Evolutionary conservation across 2,797 vertebrate genomes (phyloP), one percentile per base, ranked within the genome.

Genomic region (Pygocentrus nattereri): DNA sequence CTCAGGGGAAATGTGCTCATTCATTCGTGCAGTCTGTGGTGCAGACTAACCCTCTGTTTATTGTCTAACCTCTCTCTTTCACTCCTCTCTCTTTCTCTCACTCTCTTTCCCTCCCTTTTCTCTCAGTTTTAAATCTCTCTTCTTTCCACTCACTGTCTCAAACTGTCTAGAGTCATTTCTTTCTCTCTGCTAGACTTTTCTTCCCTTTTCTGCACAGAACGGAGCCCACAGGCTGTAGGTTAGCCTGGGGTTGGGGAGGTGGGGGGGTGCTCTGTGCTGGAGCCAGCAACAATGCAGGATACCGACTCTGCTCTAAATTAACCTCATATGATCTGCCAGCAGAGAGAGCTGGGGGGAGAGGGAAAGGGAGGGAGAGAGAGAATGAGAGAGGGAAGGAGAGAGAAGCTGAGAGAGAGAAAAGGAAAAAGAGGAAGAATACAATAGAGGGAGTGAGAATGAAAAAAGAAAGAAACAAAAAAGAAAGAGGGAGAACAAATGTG

Each of bases 291-390:
- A 68, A 23, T 31, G 50, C 5, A 18, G 62, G 74, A 41, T 44
- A 16, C 52, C 59, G 72, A 52, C 50, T 78, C 50, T 82, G 80
- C 74, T 71, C 47, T 74, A 83, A 81, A 75, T 81, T 78, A 69
- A 27, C 41, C 47, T 78, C 79, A 81, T 58, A 83, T 80, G 76
- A 56, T 62, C 76, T 82, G 68, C 38, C 56, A 62, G 68, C 13
- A 71, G 25, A 8, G 34, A 4, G 64, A n/a, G 21, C 1, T 11
- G 12, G 34, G 13, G 34, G 23, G 38, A 13, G 34, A 12, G 31
- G n/a, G 61, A 67, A 19, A 67, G 31, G 19, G 56, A 23, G n/a
- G 2, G 21, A 16, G 3, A 16, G 10, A 58, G 10, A 56, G 54
- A 12, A 4, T n/a, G 21, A 23, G 7, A 23, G 54, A 56, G 21